Conservation (phyloP, 2,113 vertebrate genomes). For the rat (Rattus norvegicus) region DNA sequence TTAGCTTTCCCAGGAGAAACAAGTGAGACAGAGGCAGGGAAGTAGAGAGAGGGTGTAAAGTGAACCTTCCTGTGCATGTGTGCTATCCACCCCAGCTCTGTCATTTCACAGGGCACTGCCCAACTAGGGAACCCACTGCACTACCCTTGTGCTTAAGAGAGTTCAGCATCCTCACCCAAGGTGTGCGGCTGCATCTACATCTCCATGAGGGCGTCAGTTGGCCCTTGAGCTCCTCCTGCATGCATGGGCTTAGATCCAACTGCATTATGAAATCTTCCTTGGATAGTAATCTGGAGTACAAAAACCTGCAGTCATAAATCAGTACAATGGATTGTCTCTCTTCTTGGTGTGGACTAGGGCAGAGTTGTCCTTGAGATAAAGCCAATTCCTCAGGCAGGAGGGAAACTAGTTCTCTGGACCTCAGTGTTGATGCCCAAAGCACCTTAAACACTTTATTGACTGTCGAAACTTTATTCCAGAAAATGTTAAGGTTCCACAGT, state of each 20-base stretch:
- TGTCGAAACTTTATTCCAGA: not conserved
- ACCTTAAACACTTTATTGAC: not conserved
- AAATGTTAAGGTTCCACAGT: not conserved
- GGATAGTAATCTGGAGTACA: conserved; percentile 81
- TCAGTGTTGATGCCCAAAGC: not conserved
- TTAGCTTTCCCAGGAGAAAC: not conserved
- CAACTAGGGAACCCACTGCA: rapidly evolving
- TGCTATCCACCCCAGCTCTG: not conserved
- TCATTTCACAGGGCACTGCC: conserved; percentile 12
- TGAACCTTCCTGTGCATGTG: conserved; percentile 8
- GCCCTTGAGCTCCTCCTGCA: conserved; percentile 76
- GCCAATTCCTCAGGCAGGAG: conserved; percentile 75
- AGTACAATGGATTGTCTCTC: conserved; percentile 76
- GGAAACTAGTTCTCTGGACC: conserved; percentile 44
- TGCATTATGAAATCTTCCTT: conserved; percentile 82
- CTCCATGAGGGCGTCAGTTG: conserved; percentile 67
- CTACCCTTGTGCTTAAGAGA: conserved; percentile 68
- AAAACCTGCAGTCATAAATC: conserved; percentile 82
- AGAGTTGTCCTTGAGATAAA: conserved; percentile 75
- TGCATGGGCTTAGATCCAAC: conserved; percentile 76
- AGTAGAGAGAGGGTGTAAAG: not conserved
- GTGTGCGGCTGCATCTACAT: conserved; percentile 46
- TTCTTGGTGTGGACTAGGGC: conserved; percentile 58
- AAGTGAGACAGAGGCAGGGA: not conserved
- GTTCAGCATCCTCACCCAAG: conserved; percentile 73